Base-by-base conservation (phyloP, 2,888 invertebrate genomes). In the Xestia c-nigrum region DNA sequence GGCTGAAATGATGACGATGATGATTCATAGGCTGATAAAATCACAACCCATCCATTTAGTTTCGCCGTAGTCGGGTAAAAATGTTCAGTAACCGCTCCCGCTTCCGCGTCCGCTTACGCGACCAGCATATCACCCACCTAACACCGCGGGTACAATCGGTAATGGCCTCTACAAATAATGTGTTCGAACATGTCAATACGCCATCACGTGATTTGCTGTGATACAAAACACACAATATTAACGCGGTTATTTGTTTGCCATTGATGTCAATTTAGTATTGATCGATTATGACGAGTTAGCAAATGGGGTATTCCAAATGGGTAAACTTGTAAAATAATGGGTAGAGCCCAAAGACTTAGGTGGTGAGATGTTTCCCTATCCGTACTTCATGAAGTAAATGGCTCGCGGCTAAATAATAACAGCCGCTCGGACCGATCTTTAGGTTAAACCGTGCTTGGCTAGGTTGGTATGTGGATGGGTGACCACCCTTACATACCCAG, bases 151-250 rank as follows among this genome's bases (percentile, higher is more conserved):
- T 72, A 76, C 78, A 77, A 72, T 65, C 67, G 57, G 80, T 89
- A 89, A 89, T 89, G 85, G 84, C 75, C 75, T 81, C 75, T 59
- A 71, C 86, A 89, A 89, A 89, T 83, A 86, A 75, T 76, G 68
- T 70, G 74, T 68, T 80, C 66, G 72, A 82, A 84, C 50, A 80
- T 80, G 79, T 80, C 86, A 84, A 81, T 79, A 81, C 74, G 72
- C 50, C 78, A 74, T 75, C 80, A 72, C 69, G 78, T 86, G 87
- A 86, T 88, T 88, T 89, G 67, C 74, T 75, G 85, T 84, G 78
- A 85, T 84, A 83, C 72, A 55, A 59, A 76, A 66, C 73, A 77
- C 16, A 77, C 75, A 63, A 66, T 72, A 76, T 68, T 78, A 85
- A 78, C 77, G 71, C 71, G 72, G 85, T 74, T 86, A 74, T 72